Evolutionary conservation across 2,113 vertebrate species (phyloP).

Genomic region (Kobus ellipsiprymnus): DNA sequence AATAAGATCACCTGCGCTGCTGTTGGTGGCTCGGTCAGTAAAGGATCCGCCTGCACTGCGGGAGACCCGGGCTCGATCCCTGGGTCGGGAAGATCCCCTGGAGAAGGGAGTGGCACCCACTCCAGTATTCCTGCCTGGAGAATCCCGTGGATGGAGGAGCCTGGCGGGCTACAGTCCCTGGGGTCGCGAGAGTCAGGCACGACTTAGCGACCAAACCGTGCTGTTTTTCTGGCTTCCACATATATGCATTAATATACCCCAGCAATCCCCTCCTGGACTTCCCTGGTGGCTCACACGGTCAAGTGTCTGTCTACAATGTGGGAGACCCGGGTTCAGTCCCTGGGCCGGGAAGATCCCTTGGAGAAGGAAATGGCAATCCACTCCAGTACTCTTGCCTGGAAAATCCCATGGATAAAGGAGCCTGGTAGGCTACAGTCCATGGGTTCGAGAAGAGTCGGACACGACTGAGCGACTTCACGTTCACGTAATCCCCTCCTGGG

Average conservation of each 20-base stretch:
- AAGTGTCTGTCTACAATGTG: no score
- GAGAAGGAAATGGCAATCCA: no score
- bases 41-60: neutral
- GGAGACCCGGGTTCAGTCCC: no score
- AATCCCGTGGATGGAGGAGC: neutral
- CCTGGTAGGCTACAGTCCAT: no score
- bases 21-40: neutral
- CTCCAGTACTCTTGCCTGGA: no score
- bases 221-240: neutral
- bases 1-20: neutral
- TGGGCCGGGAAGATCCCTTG: no score
- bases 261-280: neutral
- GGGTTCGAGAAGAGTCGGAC: no score
- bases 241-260: neutral
- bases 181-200: rapidly evolving
- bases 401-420: no score
- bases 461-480: no score
- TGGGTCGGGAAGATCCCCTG: neutral
- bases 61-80: neutral
- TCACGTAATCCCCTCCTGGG: neutral
- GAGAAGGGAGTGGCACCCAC: neutral
- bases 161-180: neutral
- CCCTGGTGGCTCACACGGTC: no score
- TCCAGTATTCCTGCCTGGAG: neutral
- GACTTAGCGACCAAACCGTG: neutral